Evolutionary conservation across 2,113 vertebrate genomes (phyloP), one percentile per base, ranked within the genome.

Genomic region (Romanogobio albipinnatus): DNA sequence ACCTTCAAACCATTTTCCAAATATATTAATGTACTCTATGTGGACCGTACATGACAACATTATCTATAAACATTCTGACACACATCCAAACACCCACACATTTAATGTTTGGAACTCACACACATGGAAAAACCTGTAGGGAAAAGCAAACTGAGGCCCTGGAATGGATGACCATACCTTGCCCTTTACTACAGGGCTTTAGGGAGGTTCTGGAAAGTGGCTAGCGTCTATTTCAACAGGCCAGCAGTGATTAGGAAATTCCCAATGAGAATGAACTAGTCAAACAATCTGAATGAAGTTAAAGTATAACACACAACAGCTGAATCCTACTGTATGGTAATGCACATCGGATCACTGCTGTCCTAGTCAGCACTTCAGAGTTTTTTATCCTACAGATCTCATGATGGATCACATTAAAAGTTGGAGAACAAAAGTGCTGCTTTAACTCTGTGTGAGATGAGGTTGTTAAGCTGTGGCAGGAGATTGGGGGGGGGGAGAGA

Each of bases 141-240:
- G 39, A 80, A 64, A 76, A 61, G 13, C n/a, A 62, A 79, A 64
- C 39, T 47, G 45, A 33, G 26, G 76, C n/a, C 9, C 80, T 82
- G 81, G 14, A 80, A 49, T 70, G n/a, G 61, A 81, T 19, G 53
- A 82, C 36, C 61, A 76, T 62, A 66, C 59, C 82, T 79, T 56
- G 49, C 58, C 73, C 80, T 71, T 78, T 79, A 79, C 74, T 47
- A 79, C 39, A 75, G 79, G 58, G 70, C 51, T 82, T 86, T 75
- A 70, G 61, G 56, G 76, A 82, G 84, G 61, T 68, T 51, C 76
- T 92, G 90, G 86, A 88, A 71, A 13, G 58, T 61, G 83, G 88
- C 87, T 90, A 92, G 19, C 14, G 74, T 83, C 68, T 86, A 73
- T 85, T 90, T 91, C 84, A 88, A 81, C 84, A 87, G 43, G 68